Evolutionary conservation across 2,113 vertebrate genomes (phyloP), one percentile per base, ranked within the genome.

Genomic region (Nothoprocta perdicaria): DNA sequence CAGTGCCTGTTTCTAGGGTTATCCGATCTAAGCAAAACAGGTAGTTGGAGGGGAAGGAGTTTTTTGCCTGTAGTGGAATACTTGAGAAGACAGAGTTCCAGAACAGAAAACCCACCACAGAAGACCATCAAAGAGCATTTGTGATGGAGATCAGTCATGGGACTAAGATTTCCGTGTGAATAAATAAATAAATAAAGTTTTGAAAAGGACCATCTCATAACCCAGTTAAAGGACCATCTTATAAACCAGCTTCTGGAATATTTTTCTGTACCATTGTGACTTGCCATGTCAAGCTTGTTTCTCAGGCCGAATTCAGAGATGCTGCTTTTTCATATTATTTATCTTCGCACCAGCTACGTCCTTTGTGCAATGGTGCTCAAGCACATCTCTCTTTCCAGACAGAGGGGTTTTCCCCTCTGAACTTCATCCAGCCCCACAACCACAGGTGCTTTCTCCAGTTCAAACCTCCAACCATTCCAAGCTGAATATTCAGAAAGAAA

Each of bases 1-100:
- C 91, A 95, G 96, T 3, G 18, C 97, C 86, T n/a, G 96, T 93
- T 94, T 96, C 86, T 73, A 93, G 74, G 90, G 86, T 88, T 67
- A 65, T 78, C 45, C 61, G 74, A 72, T 79, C 75, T 67, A 60
- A 89, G 75, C 7, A 61, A 84, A 96, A 94, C 93, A 65, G 55
- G 40, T 41, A 80, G 69, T 48, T 88, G 79, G 83, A 89, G 86
- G 63, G 9, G 66, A 95, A 95, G 60, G 50, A 79, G 66, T 68
- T 90, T 91, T 86, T 69, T 67, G 55, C 53, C 65, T 68, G 52
- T 57, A 92, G 75, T 60, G 55, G 81, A 74, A 92, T 82, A 73
- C 16, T 62, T 79, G n/a, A 50, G 57, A 94, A 90, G 78, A 67
- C 33, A 69, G 40, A 55, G 21, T 67, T 92, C 18, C 69, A 89